A percentile compares a stretch with the other conserved stretches of the same genome.
These are phyloP conservation scores for Chrysolina haemoptera DNA, from an alignment of 2,888 invertebrate species.

Conservation along the genomic window DNA sequence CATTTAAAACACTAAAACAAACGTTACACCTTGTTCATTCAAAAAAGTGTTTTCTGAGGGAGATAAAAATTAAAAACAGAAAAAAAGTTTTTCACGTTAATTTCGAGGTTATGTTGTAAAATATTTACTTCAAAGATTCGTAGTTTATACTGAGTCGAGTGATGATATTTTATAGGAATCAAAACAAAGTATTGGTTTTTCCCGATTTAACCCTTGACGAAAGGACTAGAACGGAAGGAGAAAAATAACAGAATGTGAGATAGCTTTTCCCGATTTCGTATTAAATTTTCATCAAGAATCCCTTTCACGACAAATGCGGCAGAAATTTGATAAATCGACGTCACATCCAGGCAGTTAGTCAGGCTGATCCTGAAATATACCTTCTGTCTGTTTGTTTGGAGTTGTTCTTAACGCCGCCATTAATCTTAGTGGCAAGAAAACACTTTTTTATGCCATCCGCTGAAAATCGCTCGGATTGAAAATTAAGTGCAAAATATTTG, in stretches of 20 bases:
- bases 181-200: too few species aligned
- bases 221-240: not conserved
- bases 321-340: constrained; percentile 64
- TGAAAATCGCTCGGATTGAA: constrained; percentile 6
- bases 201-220: not conserved
- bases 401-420: constrained; percentile 62
- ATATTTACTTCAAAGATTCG: not conserved
- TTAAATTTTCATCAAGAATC: constrained; percentile 28
- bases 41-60: too few species aligned
- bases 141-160: too few species aligned
- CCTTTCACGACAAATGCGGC: constrained; percentile 36
- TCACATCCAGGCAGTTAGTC: constrained; percentile 68
- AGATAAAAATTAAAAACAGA: too few species aligned
- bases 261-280: constrained; percentile 12
- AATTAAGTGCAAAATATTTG: not conserved
- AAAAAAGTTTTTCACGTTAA: too few species aligned
- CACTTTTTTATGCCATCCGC: constrained; percentile 47
- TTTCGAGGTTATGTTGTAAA: too few species aligned
- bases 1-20: too few species aligned
- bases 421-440: constrained; percentile 59
- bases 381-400: constrained; percentile 69
- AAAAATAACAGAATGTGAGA: constrained; percentile 19
- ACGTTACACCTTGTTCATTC: too few species aligned
- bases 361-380: constrained; percentile 69
- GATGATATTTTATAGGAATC: too few species aligned